phyloP scores from a whole-genome alignment of 2,888 invertebrate genomes.

The Apocheima hispidaria region DNA sequence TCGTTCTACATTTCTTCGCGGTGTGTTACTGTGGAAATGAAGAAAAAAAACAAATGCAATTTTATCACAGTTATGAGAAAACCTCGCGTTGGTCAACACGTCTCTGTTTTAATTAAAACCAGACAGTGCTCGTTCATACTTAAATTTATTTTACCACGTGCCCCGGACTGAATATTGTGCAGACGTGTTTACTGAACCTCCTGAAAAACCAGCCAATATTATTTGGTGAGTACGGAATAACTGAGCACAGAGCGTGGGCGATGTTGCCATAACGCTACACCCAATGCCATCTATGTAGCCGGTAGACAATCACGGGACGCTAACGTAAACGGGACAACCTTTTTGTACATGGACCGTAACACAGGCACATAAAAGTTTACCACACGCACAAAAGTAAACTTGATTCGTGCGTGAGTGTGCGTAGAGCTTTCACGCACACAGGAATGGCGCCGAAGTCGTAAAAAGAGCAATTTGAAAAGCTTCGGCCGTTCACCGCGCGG shows the following conservation, averaged over 20 bases:
- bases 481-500: constrained; percentile 82
- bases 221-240: constrained; percentile 67
- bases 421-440: constrained; percentile 74
- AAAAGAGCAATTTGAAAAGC: constrained; percentile 79
- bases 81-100: constrained; percentile 82
- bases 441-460: constrained; percentile 59
- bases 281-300: constrained; percentile 79
- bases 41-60: constrained; percentile 70
- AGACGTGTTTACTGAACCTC: constrained; percentile 67
- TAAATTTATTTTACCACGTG: constrained; percentile 71
- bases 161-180: constrained; percentile 61
- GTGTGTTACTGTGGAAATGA: constrained; percentile 76
- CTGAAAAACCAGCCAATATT: constrained; percentile 62
- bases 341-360: constrained; percentile 70
- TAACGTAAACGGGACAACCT: constrained; percentile 56
- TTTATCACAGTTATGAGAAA: constrained; percentile 84
- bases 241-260: constrained; percentile 39
- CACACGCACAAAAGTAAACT: constrained; percentile 74
- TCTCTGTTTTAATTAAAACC: constrained; percentile 79
- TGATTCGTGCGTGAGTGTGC: constrained; percentile 69
- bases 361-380: constrained; percentile 63
- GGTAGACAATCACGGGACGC: constrained; percentile 69
- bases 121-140: constrained; percentile 68
- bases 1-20: constrained; percentile 81
- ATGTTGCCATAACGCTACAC: constrained; percentile 55